Percentiles rank a stretch among this genome's conserved stretches.
phyloP scores from a whole-genome alignment of 2,797 vertebrate genomes.

The Limosa lapponica region DNA sequence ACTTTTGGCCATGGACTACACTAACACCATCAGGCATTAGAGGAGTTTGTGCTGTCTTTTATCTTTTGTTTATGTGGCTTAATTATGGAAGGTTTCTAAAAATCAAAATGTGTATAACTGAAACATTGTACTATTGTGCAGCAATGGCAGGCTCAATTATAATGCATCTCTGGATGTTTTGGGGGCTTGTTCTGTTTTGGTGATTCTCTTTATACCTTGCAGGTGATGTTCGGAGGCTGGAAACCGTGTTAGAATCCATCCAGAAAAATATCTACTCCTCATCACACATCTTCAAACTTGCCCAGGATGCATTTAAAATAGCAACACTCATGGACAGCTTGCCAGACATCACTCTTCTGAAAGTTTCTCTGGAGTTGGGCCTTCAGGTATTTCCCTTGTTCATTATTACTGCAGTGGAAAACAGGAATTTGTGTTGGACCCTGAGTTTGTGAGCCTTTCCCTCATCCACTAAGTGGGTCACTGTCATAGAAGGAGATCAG shows the following conservation, averaged over 20 bases:
- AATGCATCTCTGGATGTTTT: not conserved
- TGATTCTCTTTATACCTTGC: constrained; percentile 16
- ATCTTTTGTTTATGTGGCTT: not conserved
- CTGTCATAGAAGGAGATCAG: no score
- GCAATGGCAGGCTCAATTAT: not conserved
- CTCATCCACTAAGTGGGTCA: no score
- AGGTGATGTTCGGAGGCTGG: constrained; percentile 93
- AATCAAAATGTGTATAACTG: not conserved
- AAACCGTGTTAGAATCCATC: constrained; percentile 97
- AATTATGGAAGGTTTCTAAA: not conserved
- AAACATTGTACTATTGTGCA: not conserved
- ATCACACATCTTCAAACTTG: constrained; percentile 97
- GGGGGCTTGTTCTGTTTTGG: not conserved
- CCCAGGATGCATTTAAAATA: constrained; percentile 98
- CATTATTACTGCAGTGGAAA: not conserved
- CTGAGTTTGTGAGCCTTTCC: no score
- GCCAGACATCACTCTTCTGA: constrained; percentile 96
- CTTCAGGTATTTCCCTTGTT: constrained; percentile 87
- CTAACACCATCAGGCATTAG: not conserved
- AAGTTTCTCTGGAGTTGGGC: constrained; percentile 96
- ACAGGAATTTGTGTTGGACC: not conserved
- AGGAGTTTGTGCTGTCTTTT: not conserved
- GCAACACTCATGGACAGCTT: constrained; percentile 97
- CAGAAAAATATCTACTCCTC: constrained; percentile 98
- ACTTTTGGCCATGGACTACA: not conserved